Percentiles rank a stretch among this genome's conserved stretches.
Conservation (phyloP, 2,797 vertebrate genomes). For the Euthynnus affinis region DNA sequence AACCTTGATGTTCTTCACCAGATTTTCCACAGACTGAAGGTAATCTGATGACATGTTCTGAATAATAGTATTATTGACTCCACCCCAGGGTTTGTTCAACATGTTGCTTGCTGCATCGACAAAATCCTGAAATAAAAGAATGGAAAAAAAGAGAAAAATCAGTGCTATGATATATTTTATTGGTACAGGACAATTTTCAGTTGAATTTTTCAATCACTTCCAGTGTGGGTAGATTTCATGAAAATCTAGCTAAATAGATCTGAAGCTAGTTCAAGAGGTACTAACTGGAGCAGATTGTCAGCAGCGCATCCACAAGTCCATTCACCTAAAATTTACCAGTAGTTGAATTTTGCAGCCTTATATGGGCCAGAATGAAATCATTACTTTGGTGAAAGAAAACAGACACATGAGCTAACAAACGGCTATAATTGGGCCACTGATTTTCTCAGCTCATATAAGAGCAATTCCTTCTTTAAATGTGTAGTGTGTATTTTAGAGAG, state of each 20-base stretch:
- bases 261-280: too few relatives aligned
- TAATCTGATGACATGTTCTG: constrained; percentile 64
- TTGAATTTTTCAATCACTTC: too few relatives aligned
- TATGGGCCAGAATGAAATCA: too few relatives aligned
- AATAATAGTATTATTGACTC: neutral
- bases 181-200: too few relatives aligned
- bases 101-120: constrained; percentile 80
- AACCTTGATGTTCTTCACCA: constrained; percentile 76
- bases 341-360: too few relatives aligned
- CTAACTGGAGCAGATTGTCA: too few relatives aligned
- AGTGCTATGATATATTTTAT: neutral
- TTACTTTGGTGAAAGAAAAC: neutral
- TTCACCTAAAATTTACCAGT: neutral
- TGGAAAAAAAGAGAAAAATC: neutral
- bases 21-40: constrained; percentile 78
- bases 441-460: neutral
- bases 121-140: constrained; percentile 75
- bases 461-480: too few relatives aligned
- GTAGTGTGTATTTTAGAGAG: neutral
- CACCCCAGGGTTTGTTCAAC: constrained; percentile 67
- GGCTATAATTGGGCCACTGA: too few relatives aligned
- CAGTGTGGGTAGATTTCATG: too few relatives aligned
- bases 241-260: too few relatives aligned
- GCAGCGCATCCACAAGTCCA: neutral
- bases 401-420: too few relatives aligned